phyloP scores from a whole-genome alignment of 2,797 vertebrate genomes.

The Ispidina picta region DNA sequence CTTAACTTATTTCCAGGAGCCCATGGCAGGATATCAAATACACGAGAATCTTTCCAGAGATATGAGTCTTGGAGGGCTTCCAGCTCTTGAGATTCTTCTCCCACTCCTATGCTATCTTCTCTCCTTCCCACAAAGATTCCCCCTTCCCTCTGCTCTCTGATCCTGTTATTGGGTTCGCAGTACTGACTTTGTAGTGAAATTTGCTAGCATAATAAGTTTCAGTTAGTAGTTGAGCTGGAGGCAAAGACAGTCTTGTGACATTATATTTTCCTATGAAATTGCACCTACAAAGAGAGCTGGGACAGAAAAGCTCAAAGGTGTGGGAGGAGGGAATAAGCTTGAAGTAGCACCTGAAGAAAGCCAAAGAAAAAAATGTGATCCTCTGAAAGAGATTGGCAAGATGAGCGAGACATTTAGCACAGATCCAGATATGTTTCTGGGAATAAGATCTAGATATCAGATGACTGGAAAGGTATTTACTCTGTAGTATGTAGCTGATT shows the following conservation, averaged over 20 bases:
- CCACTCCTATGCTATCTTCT: neutral
- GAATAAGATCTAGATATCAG: neutral
- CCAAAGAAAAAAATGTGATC: neutral
- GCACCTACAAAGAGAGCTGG: conserved; percentile 29
- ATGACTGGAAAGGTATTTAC: neutral
- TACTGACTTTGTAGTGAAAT: conserved; percentile 55
- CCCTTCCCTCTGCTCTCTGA: neutral
- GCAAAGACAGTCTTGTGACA: conserved; percentile 47
- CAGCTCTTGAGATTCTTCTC: conserved; percentile 5
- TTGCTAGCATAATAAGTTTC: conserved; percentile 52
- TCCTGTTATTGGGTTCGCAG: conserved; percentile 14
- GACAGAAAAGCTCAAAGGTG: conserved; percentile 3
- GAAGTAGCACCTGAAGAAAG: neutral
- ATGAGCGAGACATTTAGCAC: neutral
- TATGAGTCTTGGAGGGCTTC: conserved; percentile 16
- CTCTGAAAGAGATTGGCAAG: neutral
- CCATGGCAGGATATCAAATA: neutral
- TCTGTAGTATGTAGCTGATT: neutral
- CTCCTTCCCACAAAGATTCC: conserved; percentile 3
- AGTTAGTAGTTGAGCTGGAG: conserved; percentile 34
- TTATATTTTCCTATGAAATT: conserved; percentile 58
- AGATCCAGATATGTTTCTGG: neutral
- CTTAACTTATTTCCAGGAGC: neutral
- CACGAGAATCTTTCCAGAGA: neutral
- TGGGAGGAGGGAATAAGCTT: neutral